phyloP scores from a whole-genome alignment of 2,888 invertebrate species.

The Empis stercorea region DNA sequence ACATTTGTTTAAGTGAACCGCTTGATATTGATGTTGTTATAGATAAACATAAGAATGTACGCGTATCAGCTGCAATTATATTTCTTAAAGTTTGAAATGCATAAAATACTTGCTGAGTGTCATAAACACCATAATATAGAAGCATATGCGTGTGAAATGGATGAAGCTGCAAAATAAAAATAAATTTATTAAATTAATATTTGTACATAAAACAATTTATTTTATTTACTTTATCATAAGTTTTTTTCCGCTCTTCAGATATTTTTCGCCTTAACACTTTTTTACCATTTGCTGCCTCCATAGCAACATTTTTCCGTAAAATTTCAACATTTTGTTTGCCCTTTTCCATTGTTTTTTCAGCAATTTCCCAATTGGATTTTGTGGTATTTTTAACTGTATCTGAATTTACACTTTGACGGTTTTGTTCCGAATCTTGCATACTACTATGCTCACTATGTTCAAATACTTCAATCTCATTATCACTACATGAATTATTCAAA shows the following conservation, averaged over 20 bases:
- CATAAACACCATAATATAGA: slow-evolving; percentile 66
- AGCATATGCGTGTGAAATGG: slow-evolving; percentile 74
- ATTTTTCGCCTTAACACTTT: slow-evolving; percentile 16
- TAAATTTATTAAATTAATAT: not conserved
- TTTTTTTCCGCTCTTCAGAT: slow-evolving; percentile 17
- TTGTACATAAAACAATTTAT: not conserved
- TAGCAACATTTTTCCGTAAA: slow-evolving; percentile 28
- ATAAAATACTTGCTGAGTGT: slow-evolving; percentile 57
- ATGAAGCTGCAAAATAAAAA: slow-evolving; percentile 39
- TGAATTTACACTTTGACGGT: slow-evolving; percentile 27
- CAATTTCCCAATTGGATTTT: slow-evolving; percentile 25
- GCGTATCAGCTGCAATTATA: slow-evolving; percentile 54
- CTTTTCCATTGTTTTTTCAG: slow-evolving; percentile 32
- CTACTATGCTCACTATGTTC: slow-evolving; percentile 15
- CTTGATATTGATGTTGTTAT: slow-evolving; percentile 59
- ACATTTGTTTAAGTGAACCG: slow-evolving; percentile 34
- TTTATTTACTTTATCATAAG: slow-evolving; percentile 16
- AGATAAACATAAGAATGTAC: slow-evolving; percentile 59
- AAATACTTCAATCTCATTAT: slow-evolving; percentile 25
- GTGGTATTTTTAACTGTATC: slow-evolving; percentile 9
- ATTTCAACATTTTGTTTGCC: slow-evolving; percentile 36
- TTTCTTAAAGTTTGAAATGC: slow-evolving; percentile 61
- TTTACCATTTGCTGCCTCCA: slow-evolving; percentile 13
- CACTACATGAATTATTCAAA: slow-evolving; percentile 14
- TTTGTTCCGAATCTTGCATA: slow-evolving; percentile 20